A percentile compares a stretch with the other conserved stretches of the same genome.
phyloP scores from a whole-genome alignment of 2,797 vertebrate species.

The Perodicticus potto region DNA sequence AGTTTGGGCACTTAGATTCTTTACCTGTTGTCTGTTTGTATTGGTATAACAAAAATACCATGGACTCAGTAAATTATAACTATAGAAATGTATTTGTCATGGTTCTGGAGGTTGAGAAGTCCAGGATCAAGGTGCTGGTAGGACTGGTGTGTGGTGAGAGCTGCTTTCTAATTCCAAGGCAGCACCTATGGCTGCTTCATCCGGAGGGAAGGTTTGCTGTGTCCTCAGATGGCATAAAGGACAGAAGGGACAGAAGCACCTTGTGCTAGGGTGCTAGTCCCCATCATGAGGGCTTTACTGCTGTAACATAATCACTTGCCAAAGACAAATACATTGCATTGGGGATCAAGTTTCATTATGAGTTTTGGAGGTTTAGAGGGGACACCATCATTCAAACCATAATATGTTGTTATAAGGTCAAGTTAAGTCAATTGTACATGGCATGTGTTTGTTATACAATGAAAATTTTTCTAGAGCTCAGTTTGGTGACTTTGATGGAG shows the following conservation, averaged over 20 bases:
- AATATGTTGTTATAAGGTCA: neutral
- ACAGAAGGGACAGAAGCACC: neutral
- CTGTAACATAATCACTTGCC: neutral
- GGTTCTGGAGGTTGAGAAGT: neutral
- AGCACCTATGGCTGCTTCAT: neutral
- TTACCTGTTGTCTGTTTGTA: neutral
- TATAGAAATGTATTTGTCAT: neutral
- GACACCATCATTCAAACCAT: neutral
- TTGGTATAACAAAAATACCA: neutral
- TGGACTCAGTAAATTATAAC: neutral
- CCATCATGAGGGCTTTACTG: neutral
- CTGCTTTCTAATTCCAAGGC: neutral
- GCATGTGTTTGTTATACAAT: slow-evolving; percentile 12
- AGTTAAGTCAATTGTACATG: neutral
- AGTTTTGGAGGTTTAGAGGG: neutral
- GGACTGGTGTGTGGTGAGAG: neutral
- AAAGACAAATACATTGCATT: neutral
- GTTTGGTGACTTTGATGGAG: slow-evolving; percentile 27
- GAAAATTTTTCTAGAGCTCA: slow-evolving; percentile 1
- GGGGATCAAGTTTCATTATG: neutral
- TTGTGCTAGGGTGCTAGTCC: neutral
- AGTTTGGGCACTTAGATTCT: neutral
- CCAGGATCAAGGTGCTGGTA: neutral
- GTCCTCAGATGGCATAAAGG: neutral
- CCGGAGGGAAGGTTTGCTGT: neutral